These are phyloP conservation scores for Tympanoctomys barrerae DNA, from an alignment of 2,797 vertebrate species.

Conservation along the genomic window DNA sequence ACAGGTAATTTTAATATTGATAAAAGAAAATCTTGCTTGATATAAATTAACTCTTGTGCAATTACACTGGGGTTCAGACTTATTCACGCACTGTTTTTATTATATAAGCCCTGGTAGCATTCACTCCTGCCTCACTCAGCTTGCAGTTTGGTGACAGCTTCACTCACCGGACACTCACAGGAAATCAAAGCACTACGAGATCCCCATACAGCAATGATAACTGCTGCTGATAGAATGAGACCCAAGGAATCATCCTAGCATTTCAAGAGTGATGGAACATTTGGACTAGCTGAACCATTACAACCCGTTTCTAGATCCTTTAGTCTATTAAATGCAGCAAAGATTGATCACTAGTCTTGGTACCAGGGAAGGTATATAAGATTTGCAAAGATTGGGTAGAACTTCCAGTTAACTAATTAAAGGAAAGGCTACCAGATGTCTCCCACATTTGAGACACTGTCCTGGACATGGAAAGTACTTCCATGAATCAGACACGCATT, in stretches of 20 bases:
- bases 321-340: background rate
- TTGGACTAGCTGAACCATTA: background rate
- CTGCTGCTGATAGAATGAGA: background rate
- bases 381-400: background rate
- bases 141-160: background rate
- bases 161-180: background rate
- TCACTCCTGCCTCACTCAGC: rapidly evolving
- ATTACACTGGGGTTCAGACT: background rate
- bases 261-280: background rate
- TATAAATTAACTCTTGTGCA: background rate
- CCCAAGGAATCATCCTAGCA: background rate
- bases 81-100: background rate
- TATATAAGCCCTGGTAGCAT: background rate
- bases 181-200: background rate
- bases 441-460: background rate
- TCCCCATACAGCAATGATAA: rapidly evolving
- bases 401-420: background rate
- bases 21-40: background rate
- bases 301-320: background rate
- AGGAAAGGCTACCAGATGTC: background rate
- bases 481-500: background rate
- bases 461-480: background rate
- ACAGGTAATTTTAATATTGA: background rate
- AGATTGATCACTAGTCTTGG: background rate
- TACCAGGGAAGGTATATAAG: background rate